Evolutionary conservation across 2,888 invertebrate genomes (phyloP), one percentile per base, ranked within the genome.

Genomic region (Zhengitettix transpicula): DNA sequence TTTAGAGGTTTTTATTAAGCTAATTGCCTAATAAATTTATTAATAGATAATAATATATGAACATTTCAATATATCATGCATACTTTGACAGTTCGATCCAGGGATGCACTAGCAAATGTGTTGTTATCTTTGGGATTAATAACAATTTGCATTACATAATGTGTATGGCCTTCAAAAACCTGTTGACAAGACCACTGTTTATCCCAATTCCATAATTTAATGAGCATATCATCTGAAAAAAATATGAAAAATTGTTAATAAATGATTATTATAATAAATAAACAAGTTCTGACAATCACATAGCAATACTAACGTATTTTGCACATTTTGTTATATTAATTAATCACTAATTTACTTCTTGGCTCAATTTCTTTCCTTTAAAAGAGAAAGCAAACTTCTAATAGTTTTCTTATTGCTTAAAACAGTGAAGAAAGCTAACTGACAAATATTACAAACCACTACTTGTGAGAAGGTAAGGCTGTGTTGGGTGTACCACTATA

Each of bases 161-260:
- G 99, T 0, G 95, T 92, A 76, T 99, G 99, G 0, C 98, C 98
- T 71, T 99, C 99, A 71, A 99, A 99, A 14, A 96, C 91, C 72
- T 99, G 97, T 71, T 98, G 97, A 68, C 96, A 94, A 0, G 89
- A 82, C 98, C 98, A 99, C 69, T 90, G 83, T 71, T 97, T 96
- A 59, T 99, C 99, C 99, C 99, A 99, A 73, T 99, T 99, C 99
- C 99, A 99, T 61, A 99, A 74, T 73, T 99, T 99, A 64, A 99
- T 95, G 59, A 94, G 77, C 88, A 99, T 90, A 71, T 99, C 99
- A 80, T 99, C 98, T 92, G 73, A 60, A 76, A 28, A 28, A 28
- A 28, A 5, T 5, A 2, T 5, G 2, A 7, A 28, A 28, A 28
- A 28, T 28, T 28, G 28, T 28, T 28, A 28, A 28, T 2, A 28